These are phyloP conservation scores for Phylloscopus trochilus DNA, from an alignment of 2,113 vertebrate genomes.

Conservation along the genomic window DNA sequence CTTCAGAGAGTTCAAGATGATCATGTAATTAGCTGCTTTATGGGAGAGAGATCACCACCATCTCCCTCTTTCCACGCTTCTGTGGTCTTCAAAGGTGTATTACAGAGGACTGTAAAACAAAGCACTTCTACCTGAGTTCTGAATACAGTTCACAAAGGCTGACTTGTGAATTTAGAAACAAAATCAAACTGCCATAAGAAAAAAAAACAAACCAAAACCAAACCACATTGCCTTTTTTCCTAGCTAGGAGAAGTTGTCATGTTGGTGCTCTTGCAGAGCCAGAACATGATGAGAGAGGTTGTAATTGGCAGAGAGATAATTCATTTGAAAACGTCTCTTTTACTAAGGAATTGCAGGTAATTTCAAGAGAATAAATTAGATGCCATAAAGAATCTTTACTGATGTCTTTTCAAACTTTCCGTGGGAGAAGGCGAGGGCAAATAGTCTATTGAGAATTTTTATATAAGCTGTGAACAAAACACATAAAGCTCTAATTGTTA, in stretches of 20 bases:
- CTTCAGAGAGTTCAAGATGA: slow-evolving; percentile 64
- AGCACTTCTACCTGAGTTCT: background rate
- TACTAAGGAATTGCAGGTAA: slow-evolving; percentile 46
- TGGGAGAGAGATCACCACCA: slow-evolving; percentile 23
- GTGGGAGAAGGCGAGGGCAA: slow-evolving; percentile 43
- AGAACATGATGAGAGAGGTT: background rate
- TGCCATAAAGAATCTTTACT: slow-evolving; percentile 47
- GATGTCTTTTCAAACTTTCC: slow-evolving; percentile 44
- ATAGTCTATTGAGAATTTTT: slow-evolving; percentile 54
- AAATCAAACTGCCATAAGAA: background rate
- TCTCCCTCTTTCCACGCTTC: slow-evolving; percentile 25
- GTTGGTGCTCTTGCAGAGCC: slow-evolving; percentile 11
- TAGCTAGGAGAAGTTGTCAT: background rate
- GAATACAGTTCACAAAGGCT: background rate
- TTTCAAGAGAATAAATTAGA: slow-evolving; percentile 53
- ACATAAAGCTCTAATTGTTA: slow-evolving; percentile 61
- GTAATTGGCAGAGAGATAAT: slow-evolving; percentile 33
- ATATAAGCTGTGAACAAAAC: slow-evolving; percentile 56
- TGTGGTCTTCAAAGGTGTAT: background rate
- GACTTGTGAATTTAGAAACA: background rate
- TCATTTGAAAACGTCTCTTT: slow-evolving; percentile 32
- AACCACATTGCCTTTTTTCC: background rate
- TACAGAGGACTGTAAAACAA: background rate
- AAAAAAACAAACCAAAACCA: background rate
- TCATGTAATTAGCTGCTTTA: slow-evolving; percentile 65